Evolutionary conservation across 1,140 invertebrate genomes (phyloP), one percentile per base, ranked within the genome.

Genomic region (Caerostris extrusa): DNA sequence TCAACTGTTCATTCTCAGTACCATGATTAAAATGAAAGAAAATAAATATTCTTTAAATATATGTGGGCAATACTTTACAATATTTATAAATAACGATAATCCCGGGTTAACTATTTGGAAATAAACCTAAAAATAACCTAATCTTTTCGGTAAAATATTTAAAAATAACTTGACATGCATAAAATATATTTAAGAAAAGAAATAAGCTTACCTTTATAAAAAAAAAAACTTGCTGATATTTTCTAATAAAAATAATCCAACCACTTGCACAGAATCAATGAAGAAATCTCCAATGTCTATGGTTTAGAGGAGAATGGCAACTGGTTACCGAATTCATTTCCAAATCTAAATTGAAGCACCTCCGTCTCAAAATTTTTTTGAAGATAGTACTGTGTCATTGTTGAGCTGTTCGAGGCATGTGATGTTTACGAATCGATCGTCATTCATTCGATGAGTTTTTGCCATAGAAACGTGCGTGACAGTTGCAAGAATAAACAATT

Each of bases 381-480:
- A 19, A 57, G 19, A 81, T 10, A 81, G 53, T 81, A 19, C 61
- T n/a, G 61, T 17, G 14, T 67, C 61, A 61, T 91, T 83, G 77
- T 92, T 34, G n/a, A 50, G 69, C 7, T 71, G 60, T 57, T 55
- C 55, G 34, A 34, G 69, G 81, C 17, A 86, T 56, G 8, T 57
- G 61, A 57, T 77, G 64, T 69, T 83, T 77, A 85, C 60, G 83
- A 92, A 92, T 92, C 91, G 91, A 92, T 92, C 69, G 90, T 34
- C 12, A 61, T 57, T 58, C 19, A 91, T 91, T 91, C 90, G 83
- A 83, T 81, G 60, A 14, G 53, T 92, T 92, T 92, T 92, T 71
- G 64, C 91, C 91, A 92, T 92, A 92, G 91, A 92, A 92, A 92
- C 91, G 91, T 86, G 64, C 91, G 64, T 81, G 17, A 60, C 82